A percentile compares a stretch with the other conserved stretches of the same genome.
Conservation (phyloP, 2,797 vertebrate genomes). For the Florisuga fusca region DNA sequence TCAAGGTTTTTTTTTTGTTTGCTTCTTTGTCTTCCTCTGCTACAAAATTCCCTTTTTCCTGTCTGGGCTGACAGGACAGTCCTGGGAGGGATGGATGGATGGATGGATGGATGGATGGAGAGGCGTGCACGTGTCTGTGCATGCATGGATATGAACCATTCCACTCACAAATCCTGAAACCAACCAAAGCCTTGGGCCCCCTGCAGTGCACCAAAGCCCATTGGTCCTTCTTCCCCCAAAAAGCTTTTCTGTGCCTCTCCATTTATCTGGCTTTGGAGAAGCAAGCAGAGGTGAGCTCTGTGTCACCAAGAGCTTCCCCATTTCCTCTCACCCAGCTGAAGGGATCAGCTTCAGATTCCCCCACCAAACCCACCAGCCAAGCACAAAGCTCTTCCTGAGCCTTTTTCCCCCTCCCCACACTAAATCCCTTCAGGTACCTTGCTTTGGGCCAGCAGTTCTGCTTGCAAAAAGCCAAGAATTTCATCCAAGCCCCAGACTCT, state of each 20-base stretch:
- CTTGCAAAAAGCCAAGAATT: slow-evolving; percentile 48
- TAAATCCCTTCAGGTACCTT: slow-evolving; percentile 29
- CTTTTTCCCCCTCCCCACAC: neutral
- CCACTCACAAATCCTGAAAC: neutral
- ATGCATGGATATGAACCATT: neutral
- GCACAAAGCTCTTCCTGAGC: slow-evolving; percentile 1
- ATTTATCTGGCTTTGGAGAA: neutral
- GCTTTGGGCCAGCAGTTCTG: slow-evolving; percentile 52
- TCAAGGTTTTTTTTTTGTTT: neutral
- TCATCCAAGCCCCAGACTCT: slow-evolving; percentile 66
- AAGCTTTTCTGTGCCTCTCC: neutral
- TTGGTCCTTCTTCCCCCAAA: neutral
- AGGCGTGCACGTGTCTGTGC: no score
- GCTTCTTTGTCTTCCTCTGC: neutral
- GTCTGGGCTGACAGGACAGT: neutral
- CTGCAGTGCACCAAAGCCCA: neutral
- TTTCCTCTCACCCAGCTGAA: neutral
- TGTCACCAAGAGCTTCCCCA: neutral
- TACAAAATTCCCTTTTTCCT: neutral
- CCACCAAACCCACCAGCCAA: neutral
- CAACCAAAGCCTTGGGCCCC: neutral
- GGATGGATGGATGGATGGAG: neutral
- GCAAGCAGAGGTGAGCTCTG: neutral
- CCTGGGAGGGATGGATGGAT: neutral
- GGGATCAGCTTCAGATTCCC: neutral